phyloP scores from a whole-genome alignment of 2,888 invertebrate genomes.

The Bruchidius siliquastri region DNA sequence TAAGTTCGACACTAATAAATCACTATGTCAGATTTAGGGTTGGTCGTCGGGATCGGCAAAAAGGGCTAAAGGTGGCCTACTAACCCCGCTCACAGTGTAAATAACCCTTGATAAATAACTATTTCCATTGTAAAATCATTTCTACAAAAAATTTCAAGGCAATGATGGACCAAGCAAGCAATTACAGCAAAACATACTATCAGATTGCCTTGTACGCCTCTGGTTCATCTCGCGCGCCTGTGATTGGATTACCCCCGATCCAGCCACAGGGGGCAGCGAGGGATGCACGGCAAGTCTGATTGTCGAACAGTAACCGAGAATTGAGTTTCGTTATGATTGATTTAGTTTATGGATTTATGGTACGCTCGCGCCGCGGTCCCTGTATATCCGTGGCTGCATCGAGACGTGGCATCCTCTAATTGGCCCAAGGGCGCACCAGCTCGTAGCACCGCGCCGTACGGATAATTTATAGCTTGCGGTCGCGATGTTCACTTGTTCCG shows the following conservation, averaged over 20 bases:
- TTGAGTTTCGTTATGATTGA: neutral
- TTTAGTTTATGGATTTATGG: neutral
- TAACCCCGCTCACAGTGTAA: too few relatives aligned
- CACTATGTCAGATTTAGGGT: too few relatives aligned
- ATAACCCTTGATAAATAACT: too few relatives aligned
- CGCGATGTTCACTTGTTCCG: neutral
- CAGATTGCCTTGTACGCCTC: neutral
- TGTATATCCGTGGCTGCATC: neutral
- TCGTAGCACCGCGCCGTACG: neutral
- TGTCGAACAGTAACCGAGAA: neutral
- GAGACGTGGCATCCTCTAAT: neutral
- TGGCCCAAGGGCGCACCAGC: neutral
- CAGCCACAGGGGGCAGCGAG: neutral
- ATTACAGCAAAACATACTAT: neutral
- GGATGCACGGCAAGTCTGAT: neutral
- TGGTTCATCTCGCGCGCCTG: neutral
- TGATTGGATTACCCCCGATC: neutral
- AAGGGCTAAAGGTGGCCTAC: too few relatives aligned
- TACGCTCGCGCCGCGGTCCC: neutral
- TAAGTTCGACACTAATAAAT: too few relatives aligned
- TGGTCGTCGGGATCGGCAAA: too few relatives aligned
- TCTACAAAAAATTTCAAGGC: too few relatives aligned
- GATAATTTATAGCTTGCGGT: neutral
- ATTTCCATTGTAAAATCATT: too few relatives aligned
- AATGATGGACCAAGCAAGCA: too few relatives aligned